These are phyloP conservation scores for Knipowitschia caucasica DNA, from an alignment of 2,797 vertebrate genomes.

Conservation along the genomic window DNA sequence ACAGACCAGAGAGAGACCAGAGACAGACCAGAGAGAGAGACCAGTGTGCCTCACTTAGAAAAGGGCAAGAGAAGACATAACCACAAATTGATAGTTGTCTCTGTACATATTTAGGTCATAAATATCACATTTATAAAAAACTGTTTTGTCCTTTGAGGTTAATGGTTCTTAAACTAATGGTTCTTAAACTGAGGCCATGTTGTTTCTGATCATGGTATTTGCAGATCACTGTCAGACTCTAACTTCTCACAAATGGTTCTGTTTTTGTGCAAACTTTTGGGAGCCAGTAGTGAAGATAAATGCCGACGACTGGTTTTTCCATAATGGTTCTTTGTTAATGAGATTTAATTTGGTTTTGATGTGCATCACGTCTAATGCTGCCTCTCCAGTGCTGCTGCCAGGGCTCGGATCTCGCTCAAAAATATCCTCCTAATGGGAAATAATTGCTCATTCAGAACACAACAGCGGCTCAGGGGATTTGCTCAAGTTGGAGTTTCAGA, in stretches of 20 bases:
- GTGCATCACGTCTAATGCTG: not conserved
- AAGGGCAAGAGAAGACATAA: no score
- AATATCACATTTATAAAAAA: no score
- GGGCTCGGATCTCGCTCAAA: conserved; percentile 1
- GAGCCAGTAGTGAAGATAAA: not conserved
- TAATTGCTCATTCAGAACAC: conserved; percentile 13
- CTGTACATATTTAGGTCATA: no score
- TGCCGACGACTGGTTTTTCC: not conserved
- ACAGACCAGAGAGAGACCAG: no score
- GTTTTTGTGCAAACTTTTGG: not conserved
- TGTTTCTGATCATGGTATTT: no score
- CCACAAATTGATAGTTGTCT: no score
- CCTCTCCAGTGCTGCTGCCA: not conserved
- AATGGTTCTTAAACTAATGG: no score
- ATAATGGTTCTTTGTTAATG: not conserved
- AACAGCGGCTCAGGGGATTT: conserved; percentile 18
- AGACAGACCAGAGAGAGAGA: no score
- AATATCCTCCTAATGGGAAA: conserved; percentile 7
- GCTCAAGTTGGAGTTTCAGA: conserved; percentile 22
- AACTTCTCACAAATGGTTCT: not conserved
- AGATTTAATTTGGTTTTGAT: not conserved
- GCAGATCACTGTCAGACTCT: no score
- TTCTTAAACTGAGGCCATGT: no score
- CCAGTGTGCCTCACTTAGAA: no score
- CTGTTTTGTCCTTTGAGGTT: no score